phyloP scores from a whole-genome alignment of 2,888 invertebrate genomes.

The Napeogenes sylphis region DNA sequence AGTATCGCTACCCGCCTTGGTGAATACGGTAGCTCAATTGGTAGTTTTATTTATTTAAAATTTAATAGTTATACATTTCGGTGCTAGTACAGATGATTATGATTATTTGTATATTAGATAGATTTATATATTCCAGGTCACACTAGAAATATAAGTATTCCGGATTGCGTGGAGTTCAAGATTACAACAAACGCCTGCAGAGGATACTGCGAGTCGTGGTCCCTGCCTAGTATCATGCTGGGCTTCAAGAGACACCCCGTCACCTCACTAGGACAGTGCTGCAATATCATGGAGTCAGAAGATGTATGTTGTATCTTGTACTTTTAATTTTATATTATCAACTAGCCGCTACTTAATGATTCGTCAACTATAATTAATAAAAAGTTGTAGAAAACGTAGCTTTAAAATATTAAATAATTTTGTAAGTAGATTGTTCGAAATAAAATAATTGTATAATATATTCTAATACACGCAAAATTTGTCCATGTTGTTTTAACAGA shows the following conservation, averaged over 20 bases:
- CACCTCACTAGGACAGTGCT: constrained; percentile 91
- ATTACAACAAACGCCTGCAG: constrained; percentile 92
- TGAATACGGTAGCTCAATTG: no score
- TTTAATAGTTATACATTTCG: no score
- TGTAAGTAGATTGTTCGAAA: no score
- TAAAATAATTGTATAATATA: no score
- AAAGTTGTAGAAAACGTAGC: no score
- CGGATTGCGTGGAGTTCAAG: constrained; percentile 89
- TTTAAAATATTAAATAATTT: no score
- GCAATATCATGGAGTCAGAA: constrained; percentile 93
- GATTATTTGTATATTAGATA: constrained; percentile 1
- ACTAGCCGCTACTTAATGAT: no score
- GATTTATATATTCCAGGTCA: constrained; percentile 76
- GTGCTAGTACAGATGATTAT: neutral
- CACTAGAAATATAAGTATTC: constrained; percentile 87
- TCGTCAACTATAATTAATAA: no score
- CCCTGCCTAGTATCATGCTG: constrained; percentile 84
- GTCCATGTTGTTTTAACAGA: no score
- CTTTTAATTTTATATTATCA: constrained; percentile 4
- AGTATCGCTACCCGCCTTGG: no score
- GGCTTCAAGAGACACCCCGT: constrained; percentile 79
- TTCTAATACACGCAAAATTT: no score
- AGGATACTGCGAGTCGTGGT: constrained; percentile 92
- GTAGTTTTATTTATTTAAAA: no score
- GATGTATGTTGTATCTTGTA: constrained; percentile 75